A percentile compares a stretch with the other conserved stretches of the same genome.
These are phyloP conservation scores for Steinernema scapterisci DNA, from an alignment of 2,888 invertebrate genomes.

Conservation along the genomic window DNA sequence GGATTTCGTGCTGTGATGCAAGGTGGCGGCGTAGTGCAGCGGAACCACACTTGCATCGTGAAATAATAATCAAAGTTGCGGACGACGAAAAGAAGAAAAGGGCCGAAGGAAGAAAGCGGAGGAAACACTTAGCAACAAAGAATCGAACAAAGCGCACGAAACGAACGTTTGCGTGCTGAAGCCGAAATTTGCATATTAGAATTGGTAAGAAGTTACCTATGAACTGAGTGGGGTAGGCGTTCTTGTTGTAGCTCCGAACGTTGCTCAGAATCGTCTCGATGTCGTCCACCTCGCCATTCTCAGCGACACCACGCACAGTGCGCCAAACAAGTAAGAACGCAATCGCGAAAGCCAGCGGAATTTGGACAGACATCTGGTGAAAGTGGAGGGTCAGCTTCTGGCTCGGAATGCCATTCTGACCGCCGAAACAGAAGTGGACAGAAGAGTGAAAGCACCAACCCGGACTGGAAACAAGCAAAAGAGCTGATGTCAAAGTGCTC, in stretches of 20 bases:
- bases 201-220: constrained; percentile 35
- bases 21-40: background rate
- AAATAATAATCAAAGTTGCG: background rate
- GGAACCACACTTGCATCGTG: background rate
- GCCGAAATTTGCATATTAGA: background rate
- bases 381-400: background rate
- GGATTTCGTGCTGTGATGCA: background rate
- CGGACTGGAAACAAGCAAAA: constrained; percentile 24
- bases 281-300: constrained; percentile 42
- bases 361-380: background rate
- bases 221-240: constrained; percentile 50
- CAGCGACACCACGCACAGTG: constrained; percentile 1
- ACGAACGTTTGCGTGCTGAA: background rate
- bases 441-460: background rate
- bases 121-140: constrained; percentile 30
- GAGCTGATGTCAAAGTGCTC: constrained; percentile 29
- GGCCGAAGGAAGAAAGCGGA: background rate
- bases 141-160: background rate
- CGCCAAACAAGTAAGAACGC: background rate
- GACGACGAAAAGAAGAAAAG: constrained; percentile 5
- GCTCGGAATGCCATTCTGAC: background rate
- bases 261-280: constrained; percentile 46
- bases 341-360: background rate
- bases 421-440: background rate
- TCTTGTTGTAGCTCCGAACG: constrained; percentile 46